Conservation (phyloP, 2,113 vertebrate genomes). For the Phalacrocorax carbo region DNA sequence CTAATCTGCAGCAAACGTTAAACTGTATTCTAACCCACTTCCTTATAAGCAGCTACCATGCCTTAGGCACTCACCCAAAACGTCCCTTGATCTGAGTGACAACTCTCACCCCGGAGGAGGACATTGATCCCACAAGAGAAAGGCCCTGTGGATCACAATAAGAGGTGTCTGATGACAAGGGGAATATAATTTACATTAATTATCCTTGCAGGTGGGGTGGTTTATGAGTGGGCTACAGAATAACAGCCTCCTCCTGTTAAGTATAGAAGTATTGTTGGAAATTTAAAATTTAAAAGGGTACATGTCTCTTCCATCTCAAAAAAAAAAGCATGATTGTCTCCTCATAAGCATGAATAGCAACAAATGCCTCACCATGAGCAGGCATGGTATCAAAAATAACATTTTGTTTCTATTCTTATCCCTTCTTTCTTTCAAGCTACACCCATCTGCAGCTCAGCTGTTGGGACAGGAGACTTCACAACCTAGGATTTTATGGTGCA, state of each 20-base stretch:
- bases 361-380: neutral
- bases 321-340: neutral
- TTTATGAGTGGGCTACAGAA: neutral
- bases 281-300: neutral
- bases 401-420: slow-evolving; percentile 22
- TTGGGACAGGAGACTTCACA: neutral
- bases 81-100: neutral
- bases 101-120: neutral
- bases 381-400: slow-evolving; percentile 24
- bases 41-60: neutral
- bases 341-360: neutral
- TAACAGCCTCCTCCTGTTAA: neutral
- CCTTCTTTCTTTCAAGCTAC: neutral
- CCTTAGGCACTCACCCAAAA: neutral
- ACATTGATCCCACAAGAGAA: neutral
- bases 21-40: neutral
- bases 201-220: neutral
- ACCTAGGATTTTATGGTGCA: neutral
- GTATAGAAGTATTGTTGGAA: neutral
- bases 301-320: neutral
- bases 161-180: rapidly evolving
- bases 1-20: neutral
- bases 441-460: slow-evolving; percentile 30
- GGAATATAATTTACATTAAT: neutral
- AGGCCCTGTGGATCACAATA: neutral